Evolutionary conservation across 2,113 vertebrate genomes (phyloP).

Genomic region (Sminthopsis crassicaudata): DNA sequence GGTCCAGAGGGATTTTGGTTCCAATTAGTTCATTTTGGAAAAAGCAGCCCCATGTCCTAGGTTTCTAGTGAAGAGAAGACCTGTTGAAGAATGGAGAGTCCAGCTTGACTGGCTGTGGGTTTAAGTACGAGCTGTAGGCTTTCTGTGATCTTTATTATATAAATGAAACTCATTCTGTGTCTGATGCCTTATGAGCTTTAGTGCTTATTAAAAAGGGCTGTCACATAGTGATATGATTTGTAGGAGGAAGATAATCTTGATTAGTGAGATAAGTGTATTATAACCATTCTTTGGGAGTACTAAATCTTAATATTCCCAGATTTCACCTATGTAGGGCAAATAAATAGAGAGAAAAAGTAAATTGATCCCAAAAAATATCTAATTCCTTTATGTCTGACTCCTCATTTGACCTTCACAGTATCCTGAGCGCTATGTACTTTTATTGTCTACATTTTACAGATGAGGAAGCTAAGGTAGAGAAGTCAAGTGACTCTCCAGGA

Average conservation of each 20-base stretch:
- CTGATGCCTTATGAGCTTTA: background rate
- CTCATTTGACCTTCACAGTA: background rate
- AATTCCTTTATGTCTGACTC: background rate
- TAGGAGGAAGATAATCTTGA: background rate
- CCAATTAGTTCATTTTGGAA: background rate
- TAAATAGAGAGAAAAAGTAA: background rate
- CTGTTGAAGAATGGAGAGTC: background rate
- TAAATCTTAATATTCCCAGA: background rate
- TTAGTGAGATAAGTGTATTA: background rate
- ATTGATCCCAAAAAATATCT: background rate
- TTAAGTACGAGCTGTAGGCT: background rate
- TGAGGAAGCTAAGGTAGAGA: background rate
- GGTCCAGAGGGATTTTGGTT: background rate
- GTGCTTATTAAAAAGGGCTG: background rate
- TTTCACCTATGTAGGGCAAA: background rate
- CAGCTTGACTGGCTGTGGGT: background rate
- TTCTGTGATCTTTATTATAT: background rate
- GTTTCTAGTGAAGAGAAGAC: background rate
- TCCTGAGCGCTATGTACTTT: background rate
- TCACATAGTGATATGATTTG: background rate
- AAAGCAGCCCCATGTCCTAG: background rate
- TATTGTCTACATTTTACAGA: background rate
- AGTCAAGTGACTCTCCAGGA: background rate
- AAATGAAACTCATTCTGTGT: background rate
- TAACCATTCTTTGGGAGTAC: background rate